Conservation (phyloP, 2,888 invertebrate genomes). For the Pyrrhosoma nymphula region DNA sequence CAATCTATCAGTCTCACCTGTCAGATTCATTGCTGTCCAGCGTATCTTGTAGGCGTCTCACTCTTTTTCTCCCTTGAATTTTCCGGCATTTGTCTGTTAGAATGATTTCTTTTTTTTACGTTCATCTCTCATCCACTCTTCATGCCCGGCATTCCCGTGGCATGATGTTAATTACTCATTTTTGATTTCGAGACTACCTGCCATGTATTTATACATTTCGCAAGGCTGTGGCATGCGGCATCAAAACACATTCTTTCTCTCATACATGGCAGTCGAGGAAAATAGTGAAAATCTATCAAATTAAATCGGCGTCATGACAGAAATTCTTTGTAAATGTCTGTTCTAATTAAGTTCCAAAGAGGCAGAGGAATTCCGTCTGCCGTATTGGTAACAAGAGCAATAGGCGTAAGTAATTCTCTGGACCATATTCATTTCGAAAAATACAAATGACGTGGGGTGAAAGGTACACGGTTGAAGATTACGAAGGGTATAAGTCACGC, state of each 20-base stretch:
- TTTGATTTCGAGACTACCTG: neutral
- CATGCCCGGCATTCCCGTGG: neutral
- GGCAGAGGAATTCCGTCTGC: neutral
- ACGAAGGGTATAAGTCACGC: too few relatives aligned
- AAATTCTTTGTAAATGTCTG: neutral
- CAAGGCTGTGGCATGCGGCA: neutral
- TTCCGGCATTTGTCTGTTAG: constrained; percentile 1
- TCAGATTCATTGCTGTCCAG: neutral
- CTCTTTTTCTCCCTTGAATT: neutral
- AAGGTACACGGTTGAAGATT: too few relatives aligned
- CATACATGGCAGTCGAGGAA: neutral
- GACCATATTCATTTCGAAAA: too few relatives aligned
- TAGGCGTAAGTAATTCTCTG: too few relatives aligned
- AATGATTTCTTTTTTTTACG: neutral
- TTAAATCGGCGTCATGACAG: neutral
- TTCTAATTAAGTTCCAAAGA: neutral
- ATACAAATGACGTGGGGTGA: too few relatives aligned
- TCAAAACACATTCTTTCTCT: neutral
- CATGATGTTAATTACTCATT: constrained; percentile 18
- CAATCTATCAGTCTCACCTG: constrained; percentile 29
- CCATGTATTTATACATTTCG: neutral
- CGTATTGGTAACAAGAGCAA: too few relatives aligned
- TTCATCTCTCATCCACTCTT: neutral
- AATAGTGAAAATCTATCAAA: neutral
- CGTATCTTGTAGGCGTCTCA: constrained; percentile 13